Evolutionary conservation across 1,140 invertebrate genomes (phyloP), one percentile per base, ranked within the genome.

Genomic region (Drosophila sulfurigaster): DNA sequence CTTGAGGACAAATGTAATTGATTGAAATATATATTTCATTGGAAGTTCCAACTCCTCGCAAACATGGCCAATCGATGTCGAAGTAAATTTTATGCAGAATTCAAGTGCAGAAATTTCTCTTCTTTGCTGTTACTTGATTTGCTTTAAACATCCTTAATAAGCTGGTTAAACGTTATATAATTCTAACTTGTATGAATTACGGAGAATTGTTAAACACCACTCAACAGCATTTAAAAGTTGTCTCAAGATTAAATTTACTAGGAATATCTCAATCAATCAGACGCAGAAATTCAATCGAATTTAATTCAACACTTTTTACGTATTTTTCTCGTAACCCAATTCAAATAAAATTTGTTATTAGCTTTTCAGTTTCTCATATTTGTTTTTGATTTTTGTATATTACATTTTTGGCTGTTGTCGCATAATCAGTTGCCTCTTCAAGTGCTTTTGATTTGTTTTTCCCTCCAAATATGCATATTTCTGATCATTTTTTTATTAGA

Each of bases 1-100:
- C 49, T 6, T 15, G 7, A 13, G 57, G 57, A 25, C n/a, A 59
- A 46, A 59, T 57, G 54, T 41, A 57, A 57, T 57, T 57, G 54
- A 57, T 38, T 57, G 54, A 38, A 32, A 52, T 20, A 57, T 43
- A 25, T 25, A 35, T 30, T 56, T 35, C 52, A 57, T 38, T 20
- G 20, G 35, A 20, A 41, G 16, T 30, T 52, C 11, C 11, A 52
- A 13, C 49, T 13, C 11, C 11, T 51, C 48, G 25, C 20, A 28
- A 51, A 51, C 20, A 46, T 46, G n/a, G n/a, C 13, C 45, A 28
- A 51, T 52, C 28, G 51, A 32, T 52, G 11, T 25, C 2, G 10
- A 30, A 51, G 16, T 10, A 25, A 30, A 51, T 28, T 25, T 28
- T 11, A 11, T 28, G 49, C 11, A 2, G 41, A 43, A 43, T 13